These are phyloP conservation scores for Trachymyrmex septentrionalis DNA, from an alignment of 1,140 invertebrate species.

Conservation along the genomic window DNA sequence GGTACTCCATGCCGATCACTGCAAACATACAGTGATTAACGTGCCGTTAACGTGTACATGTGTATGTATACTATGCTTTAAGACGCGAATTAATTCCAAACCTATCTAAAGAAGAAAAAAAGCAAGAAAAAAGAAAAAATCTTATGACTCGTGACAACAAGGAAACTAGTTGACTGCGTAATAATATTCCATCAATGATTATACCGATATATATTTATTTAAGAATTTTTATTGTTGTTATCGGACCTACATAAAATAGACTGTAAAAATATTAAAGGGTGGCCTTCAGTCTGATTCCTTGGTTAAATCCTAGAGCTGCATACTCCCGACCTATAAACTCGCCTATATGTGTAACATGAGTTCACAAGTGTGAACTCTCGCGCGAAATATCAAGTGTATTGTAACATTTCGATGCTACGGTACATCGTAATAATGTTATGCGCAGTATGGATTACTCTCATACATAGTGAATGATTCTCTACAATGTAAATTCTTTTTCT, in stretches of 20 bases:
- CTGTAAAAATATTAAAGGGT: slow-evolving; percentile 84
- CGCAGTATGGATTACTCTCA: slow-evolving; percentile 66
- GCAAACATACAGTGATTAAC: slow-evolving; percentile 71
- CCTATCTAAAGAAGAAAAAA: slow-evolving; percentile 67
- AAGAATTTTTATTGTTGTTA: slow-evolving; percentile 86
- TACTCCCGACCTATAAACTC: slow-evolving; percentile 74
- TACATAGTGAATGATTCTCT: slow-evolving; percentile 76
- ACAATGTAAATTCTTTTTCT: slow-evolving; percentile 77
- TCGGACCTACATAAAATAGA: slow-evolving; percentile 85
- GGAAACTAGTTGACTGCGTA: slow-evolving; percentile 83
- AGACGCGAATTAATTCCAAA: slow-evolving; percentile 73
- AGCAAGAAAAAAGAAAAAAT: slow-evolving; percentile 63
- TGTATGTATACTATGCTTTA: slow-evolving; percentile 82
- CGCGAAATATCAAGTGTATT: slow-evolving; percentile 73
- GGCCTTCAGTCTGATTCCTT: slow-evolving; percentile 85
- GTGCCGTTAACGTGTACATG: slow-evolving; percentile 80
- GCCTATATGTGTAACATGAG: slow-evolving; percentile 67
- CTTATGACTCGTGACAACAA: slow-evolving; percentile 34
- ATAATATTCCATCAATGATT: slow-evolving; percentile 84
- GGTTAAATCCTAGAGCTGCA: slow-evolving; percentile 80
- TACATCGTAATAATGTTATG: slow-evolving; percentile 70
- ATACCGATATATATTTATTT: slow-evolving; percentile 85
- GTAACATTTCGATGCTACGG: slow-evolving; percentile 63
- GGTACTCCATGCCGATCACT: slow-evolving; percentile 76
- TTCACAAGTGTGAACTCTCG: too few relatives aligned